These are phyloP conservation scores for Cordylochernes scorpioides DNA, from an alignment of 2,888 invertebrate genomes.

Conservation along the genomic window DNA sequence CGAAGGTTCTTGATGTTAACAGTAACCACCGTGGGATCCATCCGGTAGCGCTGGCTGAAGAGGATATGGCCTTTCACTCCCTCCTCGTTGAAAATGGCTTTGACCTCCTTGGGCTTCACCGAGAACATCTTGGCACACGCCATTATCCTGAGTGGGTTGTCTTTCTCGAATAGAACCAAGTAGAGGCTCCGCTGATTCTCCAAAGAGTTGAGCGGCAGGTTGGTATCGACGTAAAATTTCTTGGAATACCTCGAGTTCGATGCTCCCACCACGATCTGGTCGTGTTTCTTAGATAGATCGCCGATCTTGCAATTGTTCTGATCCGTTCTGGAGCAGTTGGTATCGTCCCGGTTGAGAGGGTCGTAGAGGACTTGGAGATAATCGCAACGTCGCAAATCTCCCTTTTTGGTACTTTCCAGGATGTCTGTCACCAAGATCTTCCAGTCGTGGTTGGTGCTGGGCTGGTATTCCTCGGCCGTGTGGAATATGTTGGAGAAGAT, in stretches of 20 bases:
- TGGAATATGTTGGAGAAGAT: slow-evolving; percentile 46
- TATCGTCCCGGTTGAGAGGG: slow-evolving; percentile 36
- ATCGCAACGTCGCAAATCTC: slow-evolving; percentile 41
- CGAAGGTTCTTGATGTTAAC: slow-evolving; percentile 27
- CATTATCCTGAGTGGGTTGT: slow-evolving; percentile 29
- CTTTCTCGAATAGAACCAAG: slow-evolving; percentile 49
- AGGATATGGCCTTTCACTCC: slow-evolving; percentile 53
- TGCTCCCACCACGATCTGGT: slow-evolving; percentile 29
- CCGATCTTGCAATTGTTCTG: slow-evolving; percentile 28
- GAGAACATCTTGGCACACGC: slow-evolving; percentile 46
- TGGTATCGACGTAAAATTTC: slow-evolving; percentile 37
- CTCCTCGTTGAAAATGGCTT: slow-evolving; percentile 21
- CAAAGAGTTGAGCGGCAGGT: slow-evolving; percentile 34
- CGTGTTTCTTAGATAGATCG: slow-evolving; percentile 46
- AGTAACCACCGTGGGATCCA: slow-evolving; percentile 32
- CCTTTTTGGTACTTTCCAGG: slow-evolving; percentile 33
- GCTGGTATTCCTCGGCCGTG: slow-evolving; percentile 21
- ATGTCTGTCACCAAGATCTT: slow-evolving; percentile 68
- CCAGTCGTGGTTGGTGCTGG: slow-evolving; percentile 44
- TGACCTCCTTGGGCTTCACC: slow-evolving; percentile 16
- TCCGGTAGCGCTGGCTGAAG: slow-evolving; percentile 48
- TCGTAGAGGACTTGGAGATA: slow-evolving; percentile 52
- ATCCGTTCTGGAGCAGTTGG: slow-evolving; percentile 19
- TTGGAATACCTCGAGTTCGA: slow-evolving; percentile 17
- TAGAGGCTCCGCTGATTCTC: slow-evolving; percentile 37